Evolutionary conservation across 2,888 invertebrate species (phyloP).

Genomic region (Drosophila picticornis): DNA sequence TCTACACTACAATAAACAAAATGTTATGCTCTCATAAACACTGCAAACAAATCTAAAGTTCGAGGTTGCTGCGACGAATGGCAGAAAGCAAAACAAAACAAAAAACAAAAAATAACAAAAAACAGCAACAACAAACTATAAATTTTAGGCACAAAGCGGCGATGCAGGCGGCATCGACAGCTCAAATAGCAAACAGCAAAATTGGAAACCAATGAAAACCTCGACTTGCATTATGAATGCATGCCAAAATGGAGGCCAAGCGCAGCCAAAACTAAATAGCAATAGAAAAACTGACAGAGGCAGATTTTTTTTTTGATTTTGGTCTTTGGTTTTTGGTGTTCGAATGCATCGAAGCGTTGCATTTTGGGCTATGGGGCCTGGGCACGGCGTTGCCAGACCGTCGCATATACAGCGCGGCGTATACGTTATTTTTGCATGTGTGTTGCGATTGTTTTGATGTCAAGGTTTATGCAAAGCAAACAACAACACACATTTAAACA

Average conservation of each 20-base stretch:
- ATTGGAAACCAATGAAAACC: conserved; percentile 81
- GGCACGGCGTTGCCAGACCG: conserved; percentile 72
- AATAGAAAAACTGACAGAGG: conserved; percentile 39
- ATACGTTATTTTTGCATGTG: conserved; percentile 49
- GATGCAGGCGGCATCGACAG: conserved; percentile 42
- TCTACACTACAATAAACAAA: conserved; percentile 57
- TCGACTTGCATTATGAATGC: conserved; percentile 81
- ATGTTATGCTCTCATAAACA: conserved; percentile 81
- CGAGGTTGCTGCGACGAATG: conserved; percentile 79
- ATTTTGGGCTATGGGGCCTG: conserved; percentile 70
- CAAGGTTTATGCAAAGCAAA: conserved; percentile 54
- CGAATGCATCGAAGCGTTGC: conserved; percentile 77
- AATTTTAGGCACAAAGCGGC: conserved; percentile 75
- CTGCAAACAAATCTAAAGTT: conserved; percentile 81
- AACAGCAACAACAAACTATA: conserved; percentile 53
- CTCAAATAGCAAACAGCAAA: conserved; percentile 70
- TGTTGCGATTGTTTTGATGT: conserved; percentile 60
- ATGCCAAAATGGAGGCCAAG: conserved; percentile 80
- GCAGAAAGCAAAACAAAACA: conserved; percentile 41
- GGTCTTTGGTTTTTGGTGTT: conserved; percentile 55
- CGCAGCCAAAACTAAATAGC: conserved; percentile 76
- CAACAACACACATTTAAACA: conserved; percentile 25
- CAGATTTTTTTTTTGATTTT: conserved; percentile 21
- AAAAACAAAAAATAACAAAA: conserved; percentile 7
- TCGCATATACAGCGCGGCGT: conserved; percentile 44